These are phyloP conservation scores for Eonycteris spelaea DNA, from an alignment of 2,113 vertebrate genomes.

Conservation along the genomic window DNA sequence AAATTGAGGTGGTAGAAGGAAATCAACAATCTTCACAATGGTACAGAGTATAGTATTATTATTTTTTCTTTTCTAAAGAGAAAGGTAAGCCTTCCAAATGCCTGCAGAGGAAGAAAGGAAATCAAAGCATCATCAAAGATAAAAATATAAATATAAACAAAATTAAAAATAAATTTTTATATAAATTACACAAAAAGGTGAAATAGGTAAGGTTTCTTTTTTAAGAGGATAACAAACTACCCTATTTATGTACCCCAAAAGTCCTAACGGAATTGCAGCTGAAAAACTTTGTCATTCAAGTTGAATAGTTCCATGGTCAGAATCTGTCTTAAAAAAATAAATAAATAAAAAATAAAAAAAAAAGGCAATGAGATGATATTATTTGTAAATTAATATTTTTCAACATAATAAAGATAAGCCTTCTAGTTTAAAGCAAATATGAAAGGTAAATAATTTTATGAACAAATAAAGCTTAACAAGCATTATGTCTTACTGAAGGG, in stretches of 20 bases:
- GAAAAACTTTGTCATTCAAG: background rate
- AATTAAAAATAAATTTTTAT: background rate
- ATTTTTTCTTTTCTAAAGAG: background rate
- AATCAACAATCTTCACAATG: background rate
- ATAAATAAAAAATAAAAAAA: too few relatives aligned
- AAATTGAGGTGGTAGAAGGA: background rate
- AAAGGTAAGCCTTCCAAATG: background rate
- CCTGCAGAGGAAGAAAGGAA: background rate
- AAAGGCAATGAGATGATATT: background rate
- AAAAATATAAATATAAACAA: background rate
- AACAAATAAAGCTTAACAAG: conserved; percentile 15
- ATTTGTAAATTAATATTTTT: background rate
- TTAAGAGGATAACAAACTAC: background rate
- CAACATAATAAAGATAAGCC: background rate
- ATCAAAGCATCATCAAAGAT: background rate
- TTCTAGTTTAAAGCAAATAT: background rate
- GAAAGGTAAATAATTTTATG: conserved; percentile 22
- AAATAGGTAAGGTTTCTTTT: background rate
- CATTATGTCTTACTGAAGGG: background rate
- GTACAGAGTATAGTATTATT: background rate
- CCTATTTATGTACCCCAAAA: background rate
- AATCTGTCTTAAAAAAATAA: too few relatives aligned
- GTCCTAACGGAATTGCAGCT: background rate
- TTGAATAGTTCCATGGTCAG: background rate
- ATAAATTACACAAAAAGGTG: background rate